Base-by-base conservation (phyloP, 2,888 invertebrate genomes). In the Taphrorychus bicolor region DNA sequence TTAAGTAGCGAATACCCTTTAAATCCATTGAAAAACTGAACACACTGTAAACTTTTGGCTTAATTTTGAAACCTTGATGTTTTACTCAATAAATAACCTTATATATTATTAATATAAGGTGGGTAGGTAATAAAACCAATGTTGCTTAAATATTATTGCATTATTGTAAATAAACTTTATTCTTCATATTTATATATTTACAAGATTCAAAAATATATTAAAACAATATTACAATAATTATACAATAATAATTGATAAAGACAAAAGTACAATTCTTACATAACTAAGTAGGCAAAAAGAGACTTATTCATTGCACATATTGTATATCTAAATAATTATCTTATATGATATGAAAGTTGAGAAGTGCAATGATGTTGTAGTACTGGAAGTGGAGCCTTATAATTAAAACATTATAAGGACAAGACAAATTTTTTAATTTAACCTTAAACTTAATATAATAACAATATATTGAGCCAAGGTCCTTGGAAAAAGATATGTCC, bases 101-200 rank as follows among this genome's bases (percentile, higher is more conserved):
- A n/a, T n/a, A n/a, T n/a, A n/a, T n/a, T n/a, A n/a, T n/a, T n/a
- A n/a, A n/a, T n/a, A n/a, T n/a, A n/a, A n/a, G n/a, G n/a, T n/a
- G n/a, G n/a, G n/a, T n/a, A n/a, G 11, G 32, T 32, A 32, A 32
- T 32, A 32, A 32, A 32, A 32, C 32, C 32, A 32, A 32, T 32
- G 11, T 32, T n/a, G n/a, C n/a, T n/a, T 32, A 32, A 32, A 32
- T 9, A 9, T 32, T 32, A 32, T 32, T 32, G 32, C 7, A 32
- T 7, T 32, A 32, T 45, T 45, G 45, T 45, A 45, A 45, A 45
- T 74, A 75, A 48, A 71, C 72, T 71, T 76, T 80, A 79, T 78
- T 77, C 42, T 78, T 79, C 78, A 81, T 82, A 81, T 82, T 78
- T 81, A 81, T 81, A 81, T 82, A 82, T 82, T 78, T 82, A 82